phyloP scores from a whole-genome alignment of 2,113 vertebrate species.

The Hiodon alosoides region DNA sequence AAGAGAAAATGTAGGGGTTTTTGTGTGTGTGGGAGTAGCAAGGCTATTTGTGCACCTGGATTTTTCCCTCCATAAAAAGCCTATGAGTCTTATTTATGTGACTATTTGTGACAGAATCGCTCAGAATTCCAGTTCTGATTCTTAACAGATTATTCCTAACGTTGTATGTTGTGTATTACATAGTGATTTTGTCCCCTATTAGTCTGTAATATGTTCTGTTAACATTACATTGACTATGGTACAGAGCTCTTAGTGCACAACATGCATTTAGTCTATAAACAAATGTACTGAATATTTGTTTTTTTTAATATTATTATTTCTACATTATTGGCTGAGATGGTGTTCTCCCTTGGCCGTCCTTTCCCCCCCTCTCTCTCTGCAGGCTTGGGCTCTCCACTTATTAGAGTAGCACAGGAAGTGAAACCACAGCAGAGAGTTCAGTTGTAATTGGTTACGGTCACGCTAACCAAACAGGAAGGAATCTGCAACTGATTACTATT shows the following conservation, averaged over 20 bases:
- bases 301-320: background rate
- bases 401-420: constrained; percentile 68
- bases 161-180: no score
- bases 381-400: constrained; percentile 40
- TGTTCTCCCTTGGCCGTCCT: background rate
- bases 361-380: constrained; percentile 16
- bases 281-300: background rate
- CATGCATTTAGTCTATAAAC: background rate
- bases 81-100: no score
- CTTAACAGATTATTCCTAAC: no score
- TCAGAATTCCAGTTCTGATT: no score
- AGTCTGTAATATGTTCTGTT: no score
- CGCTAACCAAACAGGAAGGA: constrained; percentile 79
- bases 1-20: no score
- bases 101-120: no score
- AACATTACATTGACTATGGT: no score
- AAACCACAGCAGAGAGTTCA: constrained; percentile 65
- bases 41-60: no score
- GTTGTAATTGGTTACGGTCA: constrained; percentile 78
- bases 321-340: background rate
- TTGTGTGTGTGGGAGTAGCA: no score
- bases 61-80: no score
- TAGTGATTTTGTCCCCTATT: no score
- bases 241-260: background rate
- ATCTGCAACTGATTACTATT: constrained; percentile 82